A percentile compares a stretch with the other conserved stretches of the same genome.
Evolutionary conservation across 2,113 vertebrate genomes (phyloP).

Genomic region (Menura novaehollandiae): DNA sequence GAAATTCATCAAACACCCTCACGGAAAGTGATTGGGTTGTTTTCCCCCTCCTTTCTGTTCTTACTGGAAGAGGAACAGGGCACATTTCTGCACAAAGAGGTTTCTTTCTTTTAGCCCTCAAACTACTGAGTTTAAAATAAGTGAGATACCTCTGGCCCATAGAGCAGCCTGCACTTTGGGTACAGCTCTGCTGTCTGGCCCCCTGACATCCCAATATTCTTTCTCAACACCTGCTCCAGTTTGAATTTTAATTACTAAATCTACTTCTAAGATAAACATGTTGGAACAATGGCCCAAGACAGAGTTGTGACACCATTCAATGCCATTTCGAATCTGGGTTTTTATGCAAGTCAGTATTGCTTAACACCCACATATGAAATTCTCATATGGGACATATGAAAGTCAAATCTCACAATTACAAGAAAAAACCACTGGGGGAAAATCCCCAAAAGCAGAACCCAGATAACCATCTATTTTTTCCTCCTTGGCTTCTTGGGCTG

Average conservation of each 20-base stretch:
- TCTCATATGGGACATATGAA: rapidly evolving
- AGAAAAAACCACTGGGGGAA: not conserved
- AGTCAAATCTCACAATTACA: not conserved
- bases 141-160: not conserved
- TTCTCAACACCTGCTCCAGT: not conserved
- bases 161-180: not conserved
- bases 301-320: not conserved
- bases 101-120: not conserved
- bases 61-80: not conserved
- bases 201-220: not conserved
- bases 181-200: not conserved
- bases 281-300: not conserved
- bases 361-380: not conserved
- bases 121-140: not conserved
- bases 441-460: not conserved
- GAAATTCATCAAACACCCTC: not conserved
- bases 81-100: not conserved
- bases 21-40: not conserved
- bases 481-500: not conserved
- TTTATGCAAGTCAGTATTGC: not conserved
- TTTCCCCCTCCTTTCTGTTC: not conserved
- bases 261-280: not conserved
- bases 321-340: not conserved
- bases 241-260: not conserved
- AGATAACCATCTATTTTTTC: not conserved